These are phyloP conservation scores for Cheirogaleus medius DNA, from an alignment of 2,113 vertebrate genomes.

Conservation along the genomic window DNA sequence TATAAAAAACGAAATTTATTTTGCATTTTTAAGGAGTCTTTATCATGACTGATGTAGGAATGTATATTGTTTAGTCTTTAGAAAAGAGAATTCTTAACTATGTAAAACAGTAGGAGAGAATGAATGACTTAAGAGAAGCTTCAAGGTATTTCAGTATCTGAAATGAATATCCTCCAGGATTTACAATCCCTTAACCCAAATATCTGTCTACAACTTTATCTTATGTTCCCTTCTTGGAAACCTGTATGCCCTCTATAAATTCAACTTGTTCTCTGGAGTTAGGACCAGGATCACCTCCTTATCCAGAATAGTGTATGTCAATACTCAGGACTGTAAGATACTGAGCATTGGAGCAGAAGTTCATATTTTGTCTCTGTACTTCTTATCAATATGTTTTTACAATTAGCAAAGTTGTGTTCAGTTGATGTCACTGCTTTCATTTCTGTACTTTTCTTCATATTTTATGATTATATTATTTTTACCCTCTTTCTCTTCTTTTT, in stretches of 20 bases:
- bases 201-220: neutral
- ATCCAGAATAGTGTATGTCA: neutral
- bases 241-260: constrained; percentile 17
- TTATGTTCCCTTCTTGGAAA: neutral
- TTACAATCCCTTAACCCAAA: neutral
- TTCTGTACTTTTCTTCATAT: neutral
- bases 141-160: neutral
- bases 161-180: neutral
- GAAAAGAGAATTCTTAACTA: neutral
- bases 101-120: neutral
- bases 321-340: neutral
- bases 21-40: constrained; percentile 26
- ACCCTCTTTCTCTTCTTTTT: neutral
- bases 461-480: neutral
- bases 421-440: neutral
- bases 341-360: neutral
- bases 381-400: neutral
- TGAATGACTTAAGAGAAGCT: constrained; percentile 8
- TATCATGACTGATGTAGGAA: neutral
- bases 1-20: constrained; percentile 24
- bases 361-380: constrained; percentile 6
- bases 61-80: neutral
- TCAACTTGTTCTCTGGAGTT: neutral
- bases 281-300: neutral
- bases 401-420: neutral